Base-by-base conservation (phyloP, 2,797 vertebrate species). In the Bucorvus abyssinicus region DNA sequence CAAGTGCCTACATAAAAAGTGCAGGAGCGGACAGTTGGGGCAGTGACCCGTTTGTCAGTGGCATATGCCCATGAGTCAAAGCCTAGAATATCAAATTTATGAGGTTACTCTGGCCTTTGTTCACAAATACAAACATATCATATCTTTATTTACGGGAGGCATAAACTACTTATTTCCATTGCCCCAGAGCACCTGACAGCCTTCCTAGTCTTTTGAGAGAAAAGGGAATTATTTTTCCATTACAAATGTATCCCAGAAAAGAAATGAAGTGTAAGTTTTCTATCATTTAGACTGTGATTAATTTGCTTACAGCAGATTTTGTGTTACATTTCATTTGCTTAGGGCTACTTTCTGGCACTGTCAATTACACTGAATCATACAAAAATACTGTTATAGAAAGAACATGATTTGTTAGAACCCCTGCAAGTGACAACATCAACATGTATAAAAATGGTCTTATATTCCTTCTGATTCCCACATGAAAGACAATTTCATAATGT, bases 271-370 rank as follows among this genome's bases (percentile, higher is more conserved):
- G 38, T 52, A 92, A 89, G 71, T 91, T 91, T 95, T 90, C 94
- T 94, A 95, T 95, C 90, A 95, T 64, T 95, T 96, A 92, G 68
- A 92, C 87, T 89, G 75, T 92, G 93, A 94, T 94, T 96, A 94
- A 95, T 94, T 95, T 89, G 89, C 85, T 92, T 94, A 94, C 79
- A 93, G 91, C 52, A 84, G 86, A 93, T 94, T 92, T 96, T 79
- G 70, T 86, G 77, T 86, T 94, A 79, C 74, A 73, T 93, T 97
- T 95, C 52, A 88, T 91, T 93, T 86, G 93, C 95, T 96, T 71
- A 84, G 67, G 91, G 95, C 89, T 94, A 90, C 76, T 95, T 96
- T 94, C 94, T 93, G 94, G 94, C 87, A 93, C 80, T 91, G 91
- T 91, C 93, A 94, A 75, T 96, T 94, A 93, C 67, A 88, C 21